Evolutionary conservation across 1,140 invertebrate species (phyloP).

Genomic region (Dendroctonus ponderosae): DNA sequence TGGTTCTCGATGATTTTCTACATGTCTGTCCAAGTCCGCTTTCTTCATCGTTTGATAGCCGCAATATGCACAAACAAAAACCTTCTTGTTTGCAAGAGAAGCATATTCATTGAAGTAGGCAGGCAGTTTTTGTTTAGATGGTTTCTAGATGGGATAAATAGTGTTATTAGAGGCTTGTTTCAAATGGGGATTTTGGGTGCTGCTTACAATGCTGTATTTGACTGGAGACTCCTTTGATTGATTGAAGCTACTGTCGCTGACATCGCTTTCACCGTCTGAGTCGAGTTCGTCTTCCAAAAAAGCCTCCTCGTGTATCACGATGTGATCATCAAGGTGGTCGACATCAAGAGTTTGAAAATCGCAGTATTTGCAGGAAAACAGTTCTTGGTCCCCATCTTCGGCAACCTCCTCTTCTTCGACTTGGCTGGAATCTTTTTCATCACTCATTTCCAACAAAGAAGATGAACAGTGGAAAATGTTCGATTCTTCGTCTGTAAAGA

Average conservation of each 20-base stretch:
- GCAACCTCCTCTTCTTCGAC: conserved; percentile 4
- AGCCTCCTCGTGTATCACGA: conserved; percentile 26
- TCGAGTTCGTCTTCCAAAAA: conserved; percentile 19
- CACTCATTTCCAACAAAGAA: neutral
- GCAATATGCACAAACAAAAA: conserved; percentile 31
- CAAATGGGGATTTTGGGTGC: neutral
- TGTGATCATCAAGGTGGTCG: conserved; percentile 34
- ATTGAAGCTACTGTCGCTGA: neutral
- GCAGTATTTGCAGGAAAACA: conserved; percentile 30
- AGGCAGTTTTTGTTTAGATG: conserved; percentile 9
- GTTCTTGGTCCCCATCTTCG: conserved; percentile 4
- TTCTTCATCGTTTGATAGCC: conserved; percentile 29
- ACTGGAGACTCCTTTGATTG: neutral
- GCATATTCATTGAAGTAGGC: conserved; percentile 12
- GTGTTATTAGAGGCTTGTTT: neutral
- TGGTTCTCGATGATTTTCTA: conserved; percentile 17
- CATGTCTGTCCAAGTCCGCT: conserved; percentile 21
- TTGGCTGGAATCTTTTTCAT: neutral
- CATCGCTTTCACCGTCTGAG: neutral
- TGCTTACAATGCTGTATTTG: neutral
- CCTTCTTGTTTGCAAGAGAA: conserved; percentile 2
- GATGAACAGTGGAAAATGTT: neutral
- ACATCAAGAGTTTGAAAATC: conserved; percentile 25
- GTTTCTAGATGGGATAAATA: neutral
- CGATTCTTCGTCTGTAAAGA: neutral